Conservation (phyloP, 2,797 vertebrate species). For the Ibycter americanus region DNA sequence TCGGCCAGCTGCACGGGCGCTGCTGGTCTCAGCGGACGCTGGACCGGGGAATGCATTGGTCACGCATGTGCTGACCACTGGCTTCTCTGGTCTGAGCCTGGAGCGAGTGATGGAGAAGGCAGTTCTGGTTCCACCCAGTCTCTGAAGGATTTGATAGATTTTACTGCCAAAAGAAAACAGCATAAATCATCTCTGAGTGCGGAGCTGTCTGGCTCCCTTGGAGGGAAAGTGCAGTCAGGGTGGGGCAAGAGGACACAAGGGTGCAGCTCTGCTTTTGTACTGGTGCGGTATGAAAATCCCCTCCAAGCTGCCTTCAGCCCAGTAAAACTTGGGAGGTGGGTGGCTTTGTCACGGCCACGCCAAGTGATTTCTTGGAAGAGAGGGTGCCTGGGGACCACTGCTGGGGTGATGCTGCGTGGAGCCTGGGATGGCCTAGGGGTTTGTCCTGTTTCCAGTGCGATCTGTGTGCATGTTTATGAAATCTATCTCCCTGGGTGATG, state of each 20-base stretch:
- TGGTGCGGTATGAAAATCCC: not conserved
- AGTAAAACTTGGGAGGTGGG: not conserved
- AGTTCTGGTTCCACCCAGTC: conserved; percentile 52
- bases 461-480: conserved; percentile 23
- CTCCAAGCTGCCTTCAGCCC: not conserved
- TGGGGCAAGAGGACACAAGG: conserved; percentile 2
- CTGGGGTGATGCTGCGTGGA: not conserved
- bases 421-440: not conserved
- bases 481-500: conserved; percentile 57
- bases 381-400: not conserved
- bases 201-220: not conserved
- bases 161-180: conserved; percentile 51
- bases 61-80: not conserved
- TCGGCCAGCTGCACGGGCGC: not conserved
- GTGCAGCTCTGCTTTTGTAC: not conserved
- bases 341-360: not conserved
- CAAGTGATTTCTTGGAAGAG: conserved; percentile 25
- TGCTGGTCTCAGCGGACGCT: rapidly evolving
- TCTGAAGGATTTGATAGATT: conserved; percentile 24
- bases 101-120: not conserved
- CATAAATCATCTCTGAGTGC: conserved; percentile 23
- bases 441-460: not conserved
- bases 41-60: rapidly evolving
- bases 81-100: not conserved
- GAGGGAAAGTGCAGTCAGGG: conserved; percentile 24